Conservation (phyloP, 64 coral and sea anemone genomes). For the Hydrozoanthus tunicans region DNA sequence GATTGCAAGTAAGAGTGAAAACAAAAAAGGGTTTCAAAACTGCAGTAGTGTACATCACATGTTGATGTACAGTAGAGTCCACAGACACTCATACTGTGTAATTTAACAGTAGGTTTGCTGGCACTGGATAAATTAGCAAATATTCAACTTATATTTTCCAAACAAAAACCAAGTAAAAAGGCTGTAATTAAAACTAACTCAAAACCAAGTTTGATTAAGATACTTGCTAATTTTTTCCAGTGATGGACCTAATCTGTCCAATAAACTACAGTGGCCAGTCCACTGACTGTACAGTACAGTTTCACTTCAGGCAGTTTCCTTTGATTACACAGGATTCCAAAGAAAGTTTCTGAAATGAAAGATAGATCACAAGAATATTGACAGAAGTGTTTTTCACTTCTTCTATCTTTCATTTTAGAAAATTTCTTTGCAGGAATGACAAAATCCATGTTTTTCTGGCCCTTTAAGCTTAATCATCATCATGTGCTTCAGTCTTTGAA, state of each 20-base stretch:
- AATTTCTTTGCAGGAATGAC: constrained; percentile 30
- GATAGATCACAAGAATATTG: background rate
- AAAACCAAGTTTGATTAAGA: constrained; percentile 6
- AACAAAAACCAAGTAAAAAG: constrained; percentile 1
- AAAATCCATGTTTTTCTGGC: constrained; percentile 46
- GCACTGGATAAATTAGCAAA: background rate
- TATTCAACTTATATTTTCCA: background rate
- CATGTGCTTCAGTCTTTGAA: constrained; percentile 26
- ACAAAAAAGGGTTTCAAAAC: background rate
- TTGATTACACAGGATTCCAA: constrained; percentile 9
- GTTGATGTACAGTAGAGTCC: background rate
- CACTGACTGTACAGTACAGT: background rate
- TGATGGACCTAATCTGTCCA: constrained; percentile 4
- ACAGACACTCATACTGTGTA: background rate
- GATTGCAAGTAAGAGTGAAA: too few relatives aligned
- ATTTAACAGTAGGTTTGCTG: background rate
- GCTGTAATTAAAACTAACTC: constrained; percentile 4
- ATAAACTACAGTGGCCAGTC: background rate
- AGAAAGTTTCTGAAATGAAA: constrained; percentile 11
- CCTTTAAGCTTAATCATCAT: constrained; percentile 53
- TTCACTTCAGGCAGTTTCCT: constrained; percentile 3
- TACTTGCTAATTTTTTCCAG: constrained; percentile 4
- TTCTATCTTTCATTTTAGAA: constrained; percentile 10
- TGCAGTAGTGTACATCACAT: background rate
- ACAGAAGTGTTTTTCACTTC: background rate